Evolutionary conservation across 2,113 vertebrate genomes (phyloP).

Genomic region (Tenebrosternarchus preto): DNA sequence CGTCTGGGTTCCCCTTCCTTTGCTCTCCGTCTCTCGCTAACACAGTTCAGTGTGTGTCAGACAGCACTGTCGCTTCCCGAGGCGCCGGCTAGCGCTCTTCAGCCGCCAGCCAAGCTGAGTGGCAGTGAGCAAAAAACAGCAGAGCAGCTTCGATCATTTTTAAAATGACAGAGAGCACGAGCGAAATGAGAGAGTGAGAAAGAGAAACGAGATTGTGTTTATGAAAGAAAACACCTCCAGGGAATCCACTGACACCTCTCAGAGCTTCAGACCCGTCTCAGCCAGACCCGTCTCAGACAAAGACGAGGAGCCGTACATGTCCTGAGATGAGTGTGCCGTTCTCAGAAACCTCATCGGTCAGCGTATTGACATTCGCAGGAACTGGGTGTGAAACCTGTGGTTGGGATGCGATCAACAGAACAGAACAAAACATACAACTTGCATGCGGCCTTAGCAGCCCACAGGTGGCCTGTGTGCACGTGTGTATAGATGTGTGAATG

Average conservation of each 20-base stretch:
- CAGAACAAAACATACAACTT: no score
- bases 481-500: no score
- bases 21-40: background rate
- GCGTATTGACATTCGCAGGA: no score
- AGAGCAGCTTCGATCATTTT: constrained; percentile 3
- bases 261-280: background rate
- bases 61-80: constrained; percentile 37
- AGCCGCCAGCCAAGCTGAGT: background rate
- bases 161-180: background rate
- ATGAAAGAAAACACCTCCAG: constrained; percentile 6
- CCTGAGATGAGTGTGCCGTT: no score
- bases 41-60: constrained; percentile 29
- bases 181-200: background rate
- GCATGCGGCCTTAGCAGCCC: no score
- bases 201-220: constrained; percentile 4
- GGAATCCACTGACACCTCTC: background rate
- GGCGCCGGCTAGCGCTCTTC: background rate
- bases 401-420: no score
- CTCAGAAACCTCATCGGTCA: no score
- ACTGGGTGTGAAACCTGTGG: no score
- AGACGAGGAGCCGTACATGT: no score
- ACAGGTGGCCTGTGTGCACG: no score
- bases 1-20: constrained; percentile 4
- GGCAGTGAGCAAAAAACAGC: background rate
- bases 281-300: no score